phyloP scores from a whole-genome alignment of 1,140 invertebrate genomes.

The Thaumatotibia leucotreta region DNA sequence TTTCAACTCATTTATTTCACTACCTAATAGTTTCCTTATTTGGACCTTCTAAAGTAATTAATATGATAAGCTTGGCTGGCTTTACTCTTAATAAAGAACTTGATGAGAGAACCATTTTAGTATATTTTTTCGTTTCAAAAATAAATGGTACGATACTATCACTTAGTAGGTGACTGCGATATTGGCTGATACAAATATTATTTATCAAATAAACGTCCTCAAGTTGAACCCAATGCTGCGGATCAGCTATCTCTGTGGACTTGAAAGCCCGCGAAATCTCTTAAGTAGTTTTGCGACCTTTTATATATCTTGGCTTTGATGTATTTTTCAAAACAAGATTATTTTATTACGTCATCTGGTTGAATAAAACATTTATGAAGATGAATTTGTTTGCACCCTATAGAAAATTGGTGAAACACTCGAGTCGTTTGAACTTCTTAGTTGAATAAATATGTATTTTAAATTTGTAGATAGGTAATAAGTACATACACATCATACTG shows the following conservation, averaged over 20 bases:
- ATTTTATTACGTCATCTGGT: conserved; percentile 19
- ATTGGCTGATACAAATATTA: background rate
- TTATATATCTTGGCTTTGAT: conserved; percentile 25
- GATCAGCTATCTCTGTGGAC: background rate
- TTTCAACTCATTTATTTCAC: no score
- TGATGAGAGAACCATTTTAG: no score
- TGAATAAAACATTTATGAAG: background rate
- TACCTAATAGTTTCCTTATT: no score
- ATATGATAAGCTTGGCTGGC: no score
- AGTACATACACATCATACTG: no score
- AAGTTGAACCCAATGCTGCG: background rate
- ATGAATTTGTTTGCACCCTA: background rate
- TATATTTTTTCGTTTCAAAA: no score
- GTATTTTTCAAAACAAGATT: conserved; percentile 15
- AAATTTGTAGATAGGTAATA: no score
- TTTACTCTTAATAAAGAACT: no score
- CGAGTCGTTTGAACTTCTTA: background rate
- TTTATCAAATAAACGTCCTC: background rate
- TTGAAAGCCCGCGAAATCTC: conserved; percentile 8
- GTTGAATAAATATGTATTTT: no score
- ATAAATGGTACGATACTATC: no score
- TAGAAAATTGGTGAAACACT: background rate
- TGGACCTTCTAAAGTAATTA: no score
- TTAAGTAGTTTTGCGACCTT: conserved; percentile 22
- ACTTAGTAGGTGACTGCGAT: no score